Evolutionary conservation across 2,113 vertebrate species (phyloP), one percentile per base, ranked within the genome.

Genomic region (Seriola quinqueradiata): DNA sequence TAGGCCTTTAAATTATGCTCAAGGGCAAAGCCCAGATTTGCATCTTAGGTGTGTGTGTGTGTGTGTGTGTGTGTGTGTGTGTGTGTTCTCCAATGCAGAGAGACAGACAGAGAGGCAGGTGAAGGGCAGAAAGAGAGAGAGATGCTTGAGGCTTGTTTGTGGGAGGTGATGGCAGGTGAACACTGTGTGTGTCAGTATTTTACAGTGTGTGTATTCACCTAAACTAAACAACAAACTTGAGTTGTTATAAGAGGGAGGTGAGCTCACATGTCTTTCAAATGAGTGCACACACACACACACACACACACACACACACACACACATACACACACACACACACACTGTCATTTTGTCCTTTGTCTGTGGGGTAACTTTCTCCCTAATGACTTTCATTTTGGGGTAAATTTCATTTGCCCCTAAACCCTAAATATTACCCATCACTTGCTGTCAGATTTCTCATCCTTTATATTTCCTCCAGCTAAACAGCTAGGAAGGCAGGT

Each of bases 1-100:
- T 99, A 99, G 97, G 96, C 96, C 97, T 98, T 97, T 97, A 99
- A 99, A 99, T 99, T 99, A 98, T 97, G 97, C 97, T 99, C 98
- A 98, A 98, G 98, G 98, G 97, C 98, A 99, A 98, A 97, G 97
- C 97, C 95, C 95, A 92, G 97, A 98, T 99, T 98, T 98, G 97
- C 97, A 98, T 98, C 97, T 97, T 96, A 96, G 96, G 96, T 91
- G 96, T 96, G 89, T 85, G 77, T 73, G 77, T 82, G 81, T 65
- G 68, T 65, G 75, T 75, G 77, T 73, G 77, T 67, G 71, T 72
- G 96, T 78, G 96, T 95, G 75, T 75, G 42, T 70, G 81, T 70
- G 78, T 25, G 16, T 55, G 54, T 28, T 75, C 81, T 89, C 83
- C 77, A 77, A 91, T 69, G 71, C 28, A 23, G 79, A 77, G 75